Evolutionary conservation across 1,140 invertebrate species (phyloP).

Genomic region (Bombus affinis): DNA sequence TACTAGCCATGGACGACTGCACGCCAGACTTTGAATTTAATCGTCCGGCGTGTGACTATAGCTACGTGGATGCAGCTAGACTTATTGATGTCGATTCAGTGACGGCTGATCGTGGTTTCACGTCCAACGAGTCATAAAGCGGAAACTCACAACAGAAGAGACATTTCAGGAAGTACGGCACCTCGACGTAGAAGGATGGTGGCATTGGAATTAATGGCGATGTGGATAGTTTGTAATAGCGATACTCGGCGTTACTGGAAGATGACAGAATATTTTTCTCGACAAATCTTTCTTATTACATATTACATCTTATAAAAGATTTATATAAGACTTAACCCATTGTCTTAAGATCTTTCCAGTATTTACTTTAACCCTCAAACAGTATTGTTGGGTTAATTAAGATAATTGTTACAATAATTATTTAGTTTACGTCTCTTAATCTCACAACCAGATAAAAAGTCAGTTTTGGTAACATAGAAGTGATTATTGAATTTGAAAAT

Average conservation of each 20-base stretch:
- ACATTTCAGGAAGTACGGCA: slow-evolving; percentile 91
- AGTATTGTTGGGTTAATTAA: too few relatives aligned
- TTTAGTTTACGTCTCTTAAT: too few relatives aligned
- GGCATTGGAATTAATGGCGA: slow-evolving; percentile 94
- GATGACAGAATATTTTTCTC: background rate
- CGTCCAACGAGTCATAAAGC: slow-evolving; percentile 90
- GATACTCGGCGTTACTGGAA: slow-evolving; percentile 90
- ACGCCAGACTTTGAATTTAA: slow-evolving; percentile 74
- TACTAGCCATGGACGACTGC: slow-evolving; percentile 72
- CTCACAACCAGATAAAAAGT: too few relatives aligned
- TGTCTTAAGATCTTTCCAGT: too few relatives aligned
- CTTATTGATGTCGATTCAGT: slow-evolving; percentile 90
- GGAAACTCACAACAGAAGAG: slow-evolving; percentile 94
- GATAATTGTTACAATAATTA: too few relatives aligned
- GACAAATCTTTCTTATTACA: too few relatives aligned
- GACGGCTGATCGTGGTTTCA: slow-evolving; percentile 86
- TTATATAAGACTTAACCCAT: too few relatives aligned
- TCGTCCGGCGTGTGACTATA: slow-evolving; percentile 85
- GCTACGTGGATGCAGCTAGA: slow-evolving; percentile 90
- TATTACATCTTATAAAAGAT: too few relatives aligned
- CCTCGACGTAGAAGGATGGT: slow-evolving; percentile 91
- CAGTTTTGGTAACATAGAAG: too few relatives aligned
- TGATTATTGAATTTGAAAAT: too few relatives aligned
- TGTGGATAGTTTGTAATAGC: slow-evolving; percentile 92
- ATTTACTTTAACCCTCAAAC: too few relatives aligned